Percentiles rank a stretch among this genome's conserved stretches.
Conservation (phyloP, 2,797 vertebrate genomes). For the Margarornis squamiger region DNA sequence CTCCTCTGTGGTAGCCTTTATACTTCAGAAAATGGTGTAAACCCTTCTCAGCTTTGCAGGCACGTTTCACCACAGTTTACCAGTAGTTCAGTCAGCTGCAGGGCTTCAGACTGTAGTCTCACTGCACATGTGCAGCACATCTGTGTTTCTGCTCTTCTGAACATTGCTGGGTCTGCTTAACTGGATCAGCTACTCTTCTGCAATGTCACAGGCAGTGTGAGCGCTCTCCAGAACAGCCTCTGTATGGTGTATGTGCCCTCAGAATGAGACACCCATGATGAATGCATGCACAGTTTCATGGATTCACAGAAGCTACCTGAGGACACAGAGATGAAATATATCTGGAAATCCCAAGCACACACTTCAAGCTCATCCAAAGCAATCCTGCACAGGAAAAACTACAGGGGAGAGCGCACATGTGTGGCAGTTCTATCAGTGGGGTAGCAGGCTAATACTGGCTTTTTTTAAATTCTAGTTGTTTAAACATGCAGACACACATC, state of each 20-base stretch:
- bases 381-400: neutral
- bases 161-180: neutral
- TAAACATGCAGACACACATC: neutral
- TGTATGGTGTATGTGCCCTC: neutral
- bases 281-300: rapidly evolving
- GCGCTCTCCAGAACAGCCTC: neutral
- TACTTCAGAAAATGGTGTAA: neutral
- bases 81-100: neutral
- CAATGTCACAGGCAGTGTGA: neutral
- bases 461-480: neutral
- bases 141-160: neutral
- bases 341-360: neutral
- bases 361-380: neutral
- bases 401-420: neutral
- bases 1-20: neutral
- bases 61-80: rapidly evolving
- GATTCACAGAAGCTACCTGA: neutral
- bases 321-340: neutral
- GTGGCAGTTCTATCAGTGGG: neutral
- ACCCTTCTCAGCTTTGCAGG: neutral
- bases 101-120: neutral
- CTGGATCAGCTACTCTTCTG: neutral
- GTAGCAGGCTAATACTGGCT: neutral
- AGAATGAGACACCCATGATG: neutral
- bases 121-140: neutral